These are phyloP conservation scores for Tetranychus piercei DNA, from an alignment of 2,888 invertebrate genomes.

Conservation along the genomic window DNA sequence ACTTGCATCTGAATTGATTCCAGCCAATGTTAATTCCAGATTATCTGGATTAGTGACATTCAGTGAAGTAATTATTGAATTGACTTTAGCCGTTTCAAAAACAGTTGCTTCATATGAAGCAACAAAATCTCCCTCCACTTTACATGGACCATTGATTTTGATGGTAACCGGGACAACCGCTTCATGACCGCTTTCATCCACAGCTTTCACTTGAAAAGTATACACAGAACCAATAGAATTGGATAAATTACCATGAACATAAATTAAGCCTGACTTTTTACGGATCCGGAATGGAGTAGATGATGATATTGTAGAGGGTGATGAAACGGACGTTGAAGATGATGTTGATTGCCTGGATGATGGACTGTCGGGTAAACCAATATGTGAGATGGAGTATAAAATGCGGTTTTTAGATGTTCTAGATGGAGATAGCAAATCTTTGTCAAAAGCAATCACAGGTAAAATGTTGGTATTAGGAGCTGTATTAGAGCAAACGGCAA, in stretches of 20 bases:
- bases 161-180: conserved; percentile 37
- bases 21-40: conserved; percentile 48
- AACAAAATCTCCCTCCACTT: not conserved
- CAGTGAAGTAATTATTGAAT: conserved; percentile 69
- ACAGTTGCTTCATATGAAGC: conserved; percentile 47
- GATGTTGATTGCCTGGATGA: not conserved
- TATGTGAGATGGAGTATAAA: not conserved
- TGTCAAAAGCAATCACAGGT: conserved; percentile 62
- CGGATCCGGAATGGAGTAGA: not conserved
- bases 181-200: not conserved
- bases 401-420: not conserved
- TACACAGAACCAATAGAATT: not conserved
- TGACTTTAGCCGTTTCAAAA: conserved; percentile 65
- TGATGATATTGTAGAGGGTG: not conserved
- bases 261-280: not conserved
- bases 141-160: conserved; percentile 16
- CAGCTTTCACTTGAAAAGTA: not conserved
- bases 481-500: conserved; percentile 68
- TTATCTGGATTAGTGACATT: conserved; percentile 63
- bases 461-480: conserved; percentile 58
- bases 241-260: not conserved
- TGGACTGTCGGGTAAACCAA: not conserved
- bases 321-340: conserved; percentile 9
- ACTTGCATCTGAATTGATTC: conserved; percentile 9
- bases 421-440: conserved; percentile 42